These are phyloP conservation scores for Achlya flavicornis DNA, from an alignment of 2,888 invertebrate genomes.

Conservation along the genomic window DNA sequence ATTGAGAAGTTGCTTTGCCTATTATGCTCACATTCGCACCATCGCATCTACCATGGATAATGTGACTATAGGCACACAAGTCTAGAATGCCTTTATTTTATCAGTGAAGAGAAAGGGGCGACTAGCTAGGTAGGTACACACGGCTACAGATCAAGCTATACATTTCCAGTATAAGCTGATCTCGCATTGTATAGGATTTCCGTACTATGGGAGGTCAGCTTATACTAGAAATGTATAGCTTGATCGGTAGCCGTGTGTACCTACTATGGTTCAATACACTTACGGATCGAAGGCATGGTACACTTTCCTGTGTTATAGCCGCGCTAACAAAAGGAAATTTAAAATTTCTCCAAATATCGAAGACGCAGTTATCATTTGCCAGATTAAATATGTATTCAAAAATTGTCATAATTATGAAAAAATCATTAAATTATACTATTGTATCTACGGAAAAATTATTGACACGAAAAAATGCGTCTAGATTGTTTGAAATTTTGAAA, in stretches of 20 bases:
- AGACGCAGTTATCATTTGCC: slow-evolving; percentile 36
- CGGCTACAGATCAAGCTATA: too few relatives aligned
- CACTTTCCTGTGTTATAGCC: slow-evolving; percentile 53
- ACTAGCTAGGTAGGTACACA: not conserved
- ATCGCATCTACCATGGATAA: too few relatives aligned
- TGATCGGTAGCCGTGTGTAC: too few relatives aligned
- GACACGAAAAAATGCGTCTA: slow-evolving; percentile 51
- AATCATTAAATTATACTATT: slow-evolving; percentile 54
- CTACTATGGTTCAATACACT: slow-evolving; percentile 38
- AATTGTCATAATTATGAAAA: slow-evolving; percentile 71
- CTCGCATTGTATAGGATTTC: too few relatives aligned
- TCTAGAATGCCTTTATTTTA: too few relatives aligned
- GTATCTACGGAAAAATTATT: slow-evolving; percentile 39
- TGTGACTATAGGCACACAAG: too few relatives aligned
- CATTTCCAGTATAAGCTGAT: too few relatives aligned
- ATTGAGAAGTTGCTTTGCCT: too few relatives aligned
- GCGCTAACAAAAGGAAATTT: slow-evolving; percentile 59
- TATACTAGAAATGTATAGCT: too few relatives aligned
- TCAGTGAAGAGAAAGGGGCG: not conserved
- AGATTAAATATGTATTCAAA: slow-evolving; percentile 63
- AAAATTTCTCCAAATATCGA: slow-evolving; percentile 35
- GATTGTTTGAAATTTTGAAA: slow-evolving; percentile 62
- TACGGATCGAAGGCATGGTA: slow-evolving; percentile 60
- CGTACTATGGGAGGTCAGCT: too few relatives aligned
- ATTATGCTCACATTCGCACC: too few relatives aligned